Conservation (phyloP, 2,888 invertebrate species). For the Acleris literana region DNA sequence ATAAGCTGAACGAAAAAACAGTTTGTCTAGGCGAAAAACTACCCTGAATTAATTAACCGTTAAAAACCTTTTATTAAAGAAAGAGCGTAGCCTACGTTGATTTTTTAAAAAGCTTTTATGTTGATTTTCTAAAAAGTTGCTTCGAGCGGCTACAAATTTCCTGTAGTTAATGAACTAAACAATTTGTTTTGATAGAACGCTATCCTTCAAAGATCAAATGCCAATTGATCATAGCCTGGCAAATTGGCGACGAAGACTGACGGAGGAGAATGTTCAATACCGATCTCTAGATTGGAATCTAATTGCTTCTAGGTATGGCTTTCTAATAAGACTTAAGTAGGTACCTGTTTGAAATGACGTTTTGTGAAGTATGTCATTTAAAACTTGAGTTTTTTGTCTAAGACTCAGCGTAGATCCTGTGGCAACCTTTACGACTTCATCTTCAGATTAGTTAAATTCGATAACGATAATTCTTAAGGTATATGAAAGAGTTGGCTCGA, state of each 20-base stretch:
- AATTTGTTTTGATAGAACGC: slow-evolving; percentile 2
- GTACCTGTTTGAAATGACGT: too few species aligned
- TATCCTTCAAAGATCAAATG: slow-evolving; percentile 1
- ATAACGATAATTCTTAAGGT: too few species aligned
- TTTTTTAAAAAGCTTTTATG: background rate
- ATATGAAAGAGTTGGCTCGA: too few species aligned
- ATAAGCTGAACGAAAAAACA: background rate
- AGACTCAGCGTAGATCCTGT: too few species aligned
- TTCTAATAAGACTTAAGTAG: too few species aligned
- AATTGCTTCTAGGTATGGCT: too few species aligned
- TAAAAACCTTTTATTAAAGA: background rate
- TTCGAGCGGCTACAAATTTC: background rate
- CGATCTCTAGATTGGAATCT: too few species aligned
- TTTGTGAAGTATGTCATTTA: too few species aligned
- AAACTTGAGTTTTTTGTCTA: too few species aligned
- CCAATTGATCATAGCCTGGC: slow-evolving; percentile 3
- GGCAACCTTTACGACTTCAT: too few species aligned
- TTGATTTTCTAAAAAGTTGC: background rate
- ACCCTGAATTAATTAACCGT: background rate
- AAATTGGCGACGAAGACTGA: background rate
- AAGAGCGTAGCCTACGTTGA: too few species aligned
- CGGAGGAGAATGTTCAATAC: background rate
- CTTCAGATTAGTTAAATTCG: too few species aligned
- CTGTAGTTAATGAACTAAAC: background rate
- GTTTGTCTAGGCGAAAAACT: background rate